Conservation (phyloP, 2,888 invertebrate genomes). For the Tipula confusa region DNA sequence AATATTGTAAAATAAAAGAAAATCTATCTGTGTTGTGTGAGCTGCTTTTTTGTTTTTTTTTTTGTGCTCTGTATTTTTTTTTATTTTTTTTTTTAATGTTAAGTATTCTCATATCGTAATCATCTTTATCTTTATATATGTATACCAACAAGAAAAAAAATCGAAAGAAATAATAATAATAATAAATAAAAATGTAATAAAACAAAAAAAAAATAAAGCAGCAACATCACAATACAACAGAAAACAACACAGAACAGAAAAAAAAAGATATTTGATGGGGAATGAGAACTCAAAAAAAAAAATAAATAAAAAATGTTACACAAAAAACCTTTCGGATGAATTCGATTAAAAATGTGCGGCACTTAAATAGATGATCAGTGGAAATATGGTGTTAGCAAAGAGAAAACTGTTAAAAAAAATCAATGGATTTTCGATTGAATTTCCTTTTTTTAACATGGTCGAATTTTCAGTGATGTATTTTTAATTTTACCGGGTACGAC, state of each 20-base stretch:
- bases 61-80: not conserved
- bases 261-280: not conserved
- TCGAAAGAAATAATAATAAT: not conserved
- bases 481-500: no score
- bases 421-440: no score
- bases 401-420: no score
- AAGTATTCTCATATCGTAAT: slow-evolving; percentile 20
- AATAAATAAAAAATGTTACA: not conserved
- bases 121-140: slow-evolving; percentile 4
- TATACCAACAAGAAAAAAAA: not conserved
- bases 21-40: not conserved
- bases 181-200: slow-evolving; percentile 20
- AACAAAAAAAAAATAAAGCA: slow-evolving; percentile 1
- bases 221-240: slow-evolving; percentile 26
- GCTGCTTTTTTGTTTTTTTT: not conserved
- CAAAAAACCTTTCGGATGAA: slow-evolving; percentile 1
- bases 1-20: slow-evolving; percentile 25
- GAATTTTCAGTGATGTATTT: no score
- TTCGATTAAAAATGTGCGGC: slow-evolving; percentile 4
- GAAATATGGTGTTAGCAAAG: not conserved
- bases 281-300: not conserved
- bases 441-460: no score
- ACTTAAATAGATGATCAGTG: not conserved
- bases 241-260: slow-evolving; percentile 26
- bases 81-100: not conserved